Evolutionary conservation across 1,140 invertebrate species (phyloP).

Genomic region (Sarcophaga peregrina): DNA sequence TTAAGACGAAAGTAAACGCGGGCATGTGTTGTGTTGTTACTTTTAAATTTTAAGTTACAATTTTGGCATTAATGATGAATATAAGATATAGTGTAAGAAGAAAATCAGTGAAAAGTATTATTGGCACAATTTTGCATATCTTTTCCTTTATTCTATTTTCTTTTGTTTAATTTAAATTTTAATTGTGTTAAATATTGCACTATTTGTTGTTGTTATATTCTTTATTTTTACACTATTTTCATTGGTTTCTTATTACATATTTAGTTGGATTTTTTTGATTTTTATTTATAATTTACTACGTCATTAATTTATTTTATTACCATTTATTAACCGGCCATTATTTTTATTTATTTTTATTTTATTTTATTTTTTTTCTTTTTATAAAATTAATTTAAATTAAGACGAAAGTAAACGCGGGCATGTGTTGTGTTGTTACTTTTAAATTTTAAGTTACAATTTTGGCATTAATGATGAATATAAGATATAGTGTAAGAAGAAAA

Average conservation of each 20-base stretch:
- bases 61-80: constrained; percentile 13
- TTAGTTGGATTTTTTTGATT: neutral
- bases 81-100: neutral
- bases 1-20: neutral
- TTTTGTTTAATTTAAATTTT: neutral
- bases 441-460: constrained; percentile 5
- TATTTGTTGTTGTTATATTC: neutral
- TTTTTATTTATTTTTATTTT: constrained; percentile 16
- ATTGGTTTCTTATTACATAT: neutral
- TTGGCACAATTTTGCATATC: neutral
- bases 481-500: neutral
- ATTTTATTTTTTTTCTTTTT: constrained; percentile 2
- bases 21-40: neutral
- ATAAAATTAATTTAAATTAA: neutral
- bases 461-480: neutral
- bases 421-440: neutral
- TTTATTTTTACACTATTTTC: neutral
- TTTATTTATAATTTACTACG: constrained; percentile 6
- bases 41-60: constrained; percentile 1
- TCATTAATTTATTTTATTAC: constrained; percentile 16
- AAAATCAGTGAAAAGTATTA: neutral
- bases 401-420: neutral
- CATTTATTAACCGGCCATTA: constrained; percentile 33
- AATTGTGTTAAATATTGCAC: neutral
- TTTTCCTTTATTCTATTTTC: too few relatives aligned